Base-by-base conservation (phyloP, 2,888 invertebrate genomes). In the Laothoe populi region DNA sequence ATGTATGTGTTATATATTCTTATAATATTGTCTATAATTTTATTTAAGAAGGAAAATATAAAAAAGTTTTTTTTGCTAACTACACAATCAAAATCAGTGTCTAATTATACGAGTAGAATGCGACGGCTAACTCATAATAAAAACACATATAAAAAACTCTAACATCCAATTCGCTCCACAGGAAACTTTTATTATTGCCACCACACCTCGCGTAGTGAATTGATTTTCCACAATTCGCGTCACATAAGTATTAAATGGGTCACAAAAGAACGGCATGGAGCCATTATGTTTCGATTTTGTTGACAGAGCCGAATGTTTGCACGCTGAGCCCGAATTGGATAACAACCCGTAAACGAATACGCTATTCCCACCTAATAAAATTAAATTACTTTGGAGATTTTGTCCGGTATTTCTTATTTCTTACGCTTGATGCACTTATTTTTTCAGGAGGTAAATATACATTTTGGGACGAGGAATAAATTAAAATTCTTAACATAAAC, bases 291-390 rank as follows among this genome's bases (percentile, higher is more conserved):
- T 67, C 67, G 62, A 71, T 72, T 68, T 70, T 71, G 72, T 74
- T 72, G 74, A 74, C 71, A 70, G 68, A 67, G 68, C 67, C 63
- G 60, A 64, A 65, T 62, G 66, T 67, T 42, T 63, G 66, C 64
- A 67, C 68, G 70, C 70, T 70, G 67, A 72, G 70, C 70, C 69
- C 66, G 69, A 71, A 75, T 79, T 73, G 74, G 77, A 79, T 79
- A 77, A 71, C 70, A 74, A 68, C 66, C 70, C 68, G 67, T 59
- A 66, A 66, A 70, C 66, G 70, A 77, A 73, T 70, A 66, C 71
- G 63, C 71, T 68, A 70, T 75, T 68, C 64, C 67, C 66, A 66
- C 67, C 68, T 74, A 69, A 73, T 70, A 72, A 69, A 74, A 74
- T 68, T 65, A 70, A 68, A 70, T 70, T 59, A 46, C 26, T 42